phyloP scores from a whole-genome alignment of 2,113 vertebrate species.

The Euleptes europaea region DNA sequence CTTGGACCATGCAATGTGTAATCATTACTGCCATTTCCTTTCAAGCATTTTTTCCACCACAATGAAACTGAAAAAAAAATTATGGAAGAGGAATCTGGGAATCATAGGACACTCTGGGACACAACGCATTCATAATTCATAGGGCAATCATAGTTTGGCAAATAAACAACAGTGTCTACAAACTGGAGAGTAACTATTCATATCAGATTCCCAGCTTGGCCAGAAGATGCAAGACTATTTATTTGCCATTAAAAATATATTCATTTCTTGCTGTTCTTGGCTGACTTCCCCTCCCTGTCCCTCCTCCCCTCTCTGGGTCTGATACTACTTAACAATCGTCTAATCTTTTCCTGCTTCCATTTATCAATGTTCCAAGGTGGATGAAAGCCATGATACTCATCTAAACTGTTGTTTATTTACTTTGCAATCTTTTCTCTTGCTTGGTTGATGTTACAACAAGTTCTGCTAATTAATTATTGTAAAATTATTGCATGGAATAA shows the following conservation, averaged over 20 bases:
- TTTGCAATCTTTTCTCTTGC: constrained; percentile 53
- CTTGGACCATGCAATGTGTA: not conserved
- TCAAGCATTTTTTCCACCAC: not conserved
- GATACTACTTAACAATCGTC: constrained; percentile 60
- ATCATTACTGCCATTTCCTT: not conserved
- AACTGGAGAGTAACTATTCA: constrained; percentile 57
- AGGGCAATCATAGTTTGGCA: not conserved
- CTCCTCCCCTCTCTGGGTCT: constrained; percentile 13
- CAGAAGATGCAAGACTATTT: constrained; percentile 42
- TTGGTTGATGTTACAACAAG: constrained; percentile 20
- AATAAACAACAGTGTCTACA: not conserved
- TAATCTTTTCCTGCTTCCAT: constrained; percentile 60
- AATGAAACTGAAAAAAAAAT: not conserved
- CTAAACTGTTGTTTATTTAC: constrained; percentile 50
- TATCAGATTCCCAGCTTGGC: constrained; percentile 41
- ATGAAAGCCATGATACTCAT: constrained; percentile 52
- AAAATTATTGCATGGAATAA: constrained; percentile 7
- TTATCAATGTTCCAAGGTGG: constrained; percentile 56
- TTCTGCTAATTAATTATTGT: constrained; percentile 47
- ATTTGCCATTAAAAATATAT: constrained; percentile 58
- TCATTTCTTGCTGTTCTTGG: constrained; percentile 59
- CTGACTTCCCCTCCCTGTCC: constrained; percentile 26
- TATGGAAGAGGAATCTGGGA: not conserved
- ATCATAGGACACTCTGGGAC: not conserved
- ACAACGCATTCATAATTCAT: not conserved